Percentiles rank a stretch among this genome's conserved stretches.
Conservation (phyloP, 1,140 invertebrate genomes). For the Anoplolepis gracilipes region DNA sequence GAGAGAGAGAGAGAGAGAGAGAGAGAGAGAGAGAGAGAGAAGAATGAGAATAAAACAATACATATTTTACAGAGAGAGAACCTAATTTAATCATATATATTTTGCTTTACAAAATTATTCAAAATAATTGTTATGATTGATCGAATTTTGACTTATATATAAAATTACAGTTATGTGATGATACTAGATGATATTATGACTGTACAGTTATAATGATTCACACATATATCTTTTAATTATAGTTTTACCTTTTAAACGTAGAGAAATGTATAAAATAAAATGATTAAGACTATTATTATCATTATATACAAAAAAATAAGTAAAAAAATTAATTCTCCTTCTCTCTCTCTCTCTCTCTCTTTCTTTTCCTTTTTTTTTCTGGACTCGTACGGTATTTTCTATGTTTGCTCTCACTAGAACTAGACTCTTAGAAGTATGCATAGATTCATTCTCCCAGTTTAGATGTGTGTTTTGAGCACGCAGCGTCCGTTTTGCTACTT, state of each 20-base stretch:
- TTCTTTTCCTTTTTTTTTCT: too few relatives aligned
- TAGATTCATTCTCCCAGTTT: not conserved
- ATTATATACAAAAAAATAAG: constrained; percentile 7
- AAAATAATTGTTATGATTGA: not conserved
- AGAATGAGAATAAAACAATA: too few relatives aligned
- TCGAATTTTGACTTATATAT: constrained; percentile 1
- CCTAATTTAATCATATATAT: not conserved
- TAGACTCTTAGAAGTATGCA: not conserved
- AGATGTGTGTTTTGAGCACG: not conserved
- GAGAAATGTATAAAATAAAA: not conserved
- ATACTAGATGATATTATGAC: not conserved
- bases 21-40: too few relatives aligned
- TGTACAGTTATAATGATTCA: constrained; percentile 31
- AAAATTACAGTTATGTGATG: constrained; percentile 34
- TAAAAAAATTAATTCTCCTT: not conserved
- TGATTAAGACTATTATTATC: constrained; percentile 1
- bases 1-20: too few relatives aligned
- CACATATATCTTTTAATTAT: not conserved
- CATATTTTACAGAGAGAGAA: too few relatives aligned
- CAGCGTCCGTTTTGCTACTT: constrained; percentile 25
- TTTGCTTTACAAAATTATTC: not conserved
- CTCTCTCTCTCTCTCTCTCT: too few relatives aligned
- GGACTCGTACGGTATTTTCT: not conserved
- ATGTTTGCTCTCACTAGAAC: not conserved
- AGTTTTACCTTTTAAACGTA: not conserved